phyloP scores from a whole-genome alignment of 30 jellyfish, hydroid and myxozoan genomes.

The Aurelia coerulea region DNA sequence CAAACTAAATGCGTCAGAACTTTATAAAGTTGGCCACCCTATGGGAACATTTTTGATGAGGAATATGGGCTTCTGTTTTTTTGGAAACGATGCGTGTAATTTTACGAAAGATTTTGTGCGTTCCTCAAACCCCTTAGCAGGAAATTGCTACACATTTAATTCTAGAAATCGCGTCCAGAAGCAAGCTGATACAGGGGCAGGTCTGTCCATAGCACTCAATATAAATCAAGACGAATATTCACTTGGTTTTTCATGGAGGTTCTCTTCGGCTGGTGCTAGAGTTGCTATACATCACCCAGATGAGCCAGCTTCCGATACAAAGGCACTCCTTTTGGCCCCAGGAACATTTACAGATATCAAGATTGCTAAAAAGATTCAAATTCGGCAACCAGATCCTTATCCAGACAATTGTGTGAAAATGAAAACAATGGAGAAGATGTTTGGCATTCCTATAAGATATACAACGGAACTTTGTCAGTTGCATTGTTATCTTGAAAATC shows the following conservation, averaged over 20 bases:
- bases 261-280: background rate
- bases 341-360: constrained; percentile 31
- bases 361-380: background rate
- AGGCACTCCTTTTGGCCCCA: constrained; percentile 10
- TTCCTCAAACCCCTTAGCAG: background rate
- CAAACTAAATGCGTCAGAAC: background rate
- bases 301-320: background rate
- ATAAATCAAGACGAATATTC: constrained; percentile 17
- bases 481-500: constrained; percentile 1
- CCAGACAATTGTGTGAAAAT: constrained; percentile 36
- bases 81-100: background rate
- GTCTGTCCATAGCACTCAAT: constrained; percentile 20
- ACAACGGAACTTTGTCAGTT: constrained; percentile 11
- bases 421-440: background rate
- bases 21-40: background rate
- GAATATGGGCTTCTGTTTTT: background rate
- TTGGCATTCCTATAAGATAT: background rate
- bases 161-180: background rate
- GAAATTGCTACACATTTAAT: constrained; percentile 35
- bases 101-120: constrained; percentile 5
- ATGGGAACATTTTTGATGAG: background rate
- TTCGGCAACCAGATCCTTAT: constrained; percentile 37
- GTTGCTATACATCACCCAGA: background rate
- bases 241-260: background rate
- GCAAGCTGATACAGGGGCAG: constrained; percentile 17